Percentiles rank a stretch among this genome's conserved stretches.
Evolutionary conservation across 2,113 vertebrate genomes (phyloP).

Genomic region (Phyllostomus hastatus): DNA sequence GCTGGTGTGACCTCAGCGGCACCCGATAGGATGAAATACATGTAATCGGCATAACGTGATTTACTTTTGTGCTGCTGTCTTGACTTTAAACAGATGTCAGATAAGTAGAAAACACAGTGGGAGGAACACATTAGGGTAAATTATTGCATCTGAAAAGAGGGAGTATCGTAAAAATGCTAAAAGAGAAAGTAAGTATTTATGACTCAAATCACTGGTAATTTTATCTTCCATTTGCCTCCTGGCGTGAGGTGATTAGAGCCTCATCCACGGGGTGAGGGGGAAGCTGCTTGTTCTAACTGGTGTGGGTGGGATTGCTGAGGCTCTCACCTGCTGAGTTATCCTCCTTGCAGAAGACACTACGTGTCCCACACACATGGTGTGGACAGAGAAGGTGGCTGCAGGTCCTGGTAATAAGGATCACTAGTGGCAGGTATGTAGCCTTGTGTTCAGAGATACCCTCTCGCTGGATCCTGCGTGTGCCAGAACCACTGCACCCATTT

Average conservation of each 20-base stretch:
- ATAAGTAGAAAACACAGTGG: constrained; percentile 15
- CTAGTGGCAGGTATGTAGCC: fast-evolving
- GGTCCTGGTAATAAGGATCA: fast-evolving
- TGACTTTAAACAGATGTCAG: constrained; percentile 79
- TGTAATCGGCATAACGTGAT: constrained; percentile 67
- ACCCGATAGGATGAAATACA: constrained; percentile 63
- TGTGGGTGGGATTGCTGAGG: background rate
- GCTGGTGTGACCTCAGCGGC: constrained; percentile 56
- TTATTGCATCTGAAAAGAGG: constrained; percentile 72
- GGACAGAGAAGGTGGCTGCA: background rate
- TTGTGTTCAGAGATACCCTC: background rate
- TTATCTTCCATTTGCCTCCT: constrained; percentile 54
- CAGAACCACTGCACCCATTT: background rate
- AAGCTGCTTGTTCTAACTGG: background rate
- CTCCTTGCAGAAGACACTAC: background rate
- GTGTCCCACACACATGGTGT: fast-evolving
- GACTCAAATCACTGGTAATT: constrained; percentile 36
- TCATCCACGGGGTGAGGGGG: background rate
- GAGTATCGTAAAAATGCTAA: constrained; percentile 72
- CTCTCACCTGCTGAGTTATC: background rate
- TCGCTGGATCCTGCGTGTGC: fast-evolving
- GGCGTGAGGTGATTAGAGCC: background rate
- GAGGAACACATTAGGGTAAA: constrained; percentile 74
- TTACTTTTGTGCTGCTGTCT: constrained; percentile 71
- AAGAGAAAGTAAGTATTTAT: constrained; percentile 74